Base-by-base conservation (phyloP, 2,113 vertebrate genomes). In the Nothoprocta perdicaria region DNA sequence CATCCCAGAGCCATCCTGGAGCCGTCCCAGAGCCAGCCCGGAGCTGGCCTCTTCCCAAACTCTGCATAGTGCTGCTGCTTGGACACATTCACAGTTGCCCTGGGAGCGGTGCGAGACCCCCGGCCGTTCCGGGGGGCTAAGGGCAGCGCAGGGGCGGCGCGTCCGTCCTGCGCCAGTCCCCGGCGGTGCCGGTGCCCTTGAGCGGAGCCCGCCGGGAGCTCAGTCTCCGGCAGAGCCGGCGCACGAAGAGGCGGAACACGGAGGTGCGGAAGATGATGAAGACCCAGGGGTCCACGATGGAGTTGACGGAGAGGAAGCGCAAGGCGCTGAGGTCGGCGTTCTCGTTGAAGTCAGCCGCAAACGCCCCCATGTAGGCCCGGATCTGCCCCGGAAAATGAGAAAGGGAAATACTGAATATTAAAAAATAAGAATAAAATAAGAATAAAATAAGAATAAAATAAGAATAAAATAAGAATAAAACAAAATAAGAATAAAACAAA, bases 221-320 rank as follows among this genome's bases (percentile, higher is more conserved):
- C 0, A 97, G 94, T 21, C 91, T 53, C 11, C 95, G 82, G 88
- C 97, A 97, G 12, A 98, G 26, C 43, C 95, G 93, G 41, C 93
- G 97, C 38, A 97, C 10, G 71, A 97, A 96, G 19, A 35, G 29
- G 68, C 98, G 97, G 94, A 98, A 98, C 18, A 95, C 53, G 4
- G 98, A 97, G 57, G 98, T 98, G 92, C 98, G 97, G 91, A 98
- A 98, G 90, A 98, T 98, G 96, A 98, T 98, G 96, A 98, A 98
- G 65, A 98, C 96, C 98, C 98, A 98, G 6, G 98, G 98, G 66
- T 98, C 98, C 75, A 97, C 93, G 7, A 98, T 98, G 35, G 98
- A 98, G 80, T 98, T 98, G 22, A 98, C 97, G 0, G 98, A 98
- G 19, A 98, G 90, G 18, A 98, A 97, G 10, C 97, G 95, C 88